phyloP scores from a whole-genome alignment of 35 echinoderm and acorn worm species.

The Strongylocentrotus purpuratus region DNA sequence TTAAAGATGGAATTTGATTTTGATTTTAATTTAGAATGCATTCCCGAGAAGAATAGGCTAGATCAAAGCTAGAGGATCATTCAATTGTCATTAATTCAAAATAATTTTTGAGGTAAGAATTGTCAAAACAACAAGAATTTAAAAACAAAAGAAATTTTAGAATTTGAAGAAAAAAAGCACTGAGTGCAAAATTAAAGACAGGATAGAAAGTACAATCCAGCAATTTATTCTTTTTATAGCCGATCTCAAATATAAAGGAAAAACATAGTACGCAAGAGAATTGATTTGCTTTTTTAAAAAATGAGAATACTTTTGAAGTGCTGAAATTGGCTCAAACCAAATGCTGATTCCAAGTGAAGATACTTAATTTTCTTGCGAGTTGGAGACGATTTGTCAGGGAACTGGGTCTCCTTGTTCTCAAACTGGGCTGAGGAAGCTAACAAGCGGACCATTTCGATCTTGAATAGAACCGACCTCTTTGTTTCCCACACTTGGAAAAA shows the following conservation, averaged over 20 bases:
- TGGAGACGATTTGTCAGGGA: neutral
- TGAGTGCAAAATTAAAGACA: neutral
- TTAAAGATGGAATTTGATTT: neutral
- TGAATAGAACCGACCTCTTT: neutral
- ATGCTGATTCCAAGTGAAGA: neutral
- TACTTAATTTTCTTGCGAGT: neutral
- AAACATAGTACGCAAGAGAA: neutral
- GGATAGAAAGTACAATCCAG: neutral
- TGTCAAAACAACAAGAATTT: neutral
- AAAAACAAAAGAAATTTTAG: neutral
- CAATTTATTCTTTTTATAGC: neutral
- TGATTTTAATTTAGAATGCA: neutral
- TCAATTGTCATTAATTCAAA: neutral
- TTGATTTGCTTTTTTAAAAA: neutral
- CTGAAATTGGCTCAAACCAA: neutral
- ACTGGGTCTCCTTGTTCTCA: neutral
- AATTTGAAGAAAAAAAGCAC: neutral
- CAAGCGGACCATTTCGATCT: neutral
- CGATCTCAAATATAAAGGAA: neutral
- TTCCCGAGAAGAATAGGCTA: neutral
- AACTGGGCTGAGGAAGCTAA: neutral
- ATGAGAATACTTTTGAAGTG: neutral
- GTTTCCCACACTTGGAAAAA: conserved; percentile 11
- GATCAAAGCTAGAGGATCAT: neutral
- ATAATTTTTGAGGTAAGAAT: neutral